A percentile compares a stretch with the other conserved stretches of the same genome.
These are phyloP conservation scores for Axea sp. DNA, from an alignment of 2,888 invertebrate species.

Conservation along the genomic window DNA sequence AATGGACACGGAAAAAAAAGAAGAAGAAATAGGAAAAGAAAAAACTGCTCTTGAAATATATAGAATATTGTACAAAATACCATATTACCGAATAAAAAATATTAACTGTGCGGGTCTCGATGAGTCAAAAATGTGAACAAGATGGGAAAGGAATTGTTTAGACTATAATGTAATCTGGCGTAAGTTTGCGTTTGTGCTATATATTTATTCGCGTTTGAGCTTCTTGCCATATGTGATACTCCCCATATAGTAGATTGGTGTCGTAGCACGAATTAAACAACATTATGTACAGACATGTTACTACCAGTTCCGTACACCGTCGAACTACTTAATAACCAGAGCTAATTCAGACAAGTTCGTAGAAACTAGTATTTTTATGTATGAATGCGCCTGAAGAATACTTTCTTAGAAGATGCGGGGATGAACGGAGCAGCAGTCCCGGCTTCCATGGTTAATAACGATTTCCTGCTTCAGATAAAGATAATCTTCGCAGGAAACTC, in stretches of 20 bases:
- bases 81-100: no score
- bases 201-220: neutral
- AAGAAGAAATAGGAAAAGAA: no score
- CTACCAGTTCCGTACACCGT: constrained; percentile 7
- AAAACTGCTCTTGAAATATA: no score
- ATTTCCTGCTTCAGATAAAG: constrained; percentile 56
- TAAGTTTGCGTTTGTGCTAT: no score
- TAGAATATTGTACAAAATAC: no score
- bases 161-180: no score
- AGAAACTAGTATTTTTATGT: constrained; percentile 40
- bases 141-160: no score
- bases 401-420: constrained; percentile 49
- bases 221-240: constrained; percentile 3
- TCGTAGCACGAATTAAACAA: constrained; percentile 26
- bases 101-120: no score
- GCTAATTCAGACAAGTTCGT: constrained; percentile 40
- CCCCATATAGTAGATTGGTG: constrained; percentile 31
- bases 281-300: constrained; percentile 21
- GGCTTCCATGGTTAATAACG: constrained; percentile 50
- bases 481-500: constrained; percentile 52
- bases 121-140: no score
- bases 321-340: constrained; percentile 28
- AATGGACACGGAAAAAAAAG: no score
- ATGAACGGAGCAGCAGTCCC: no score
- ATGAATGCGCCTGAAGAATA: constrained; percentile 38